Evolutionary conservation across 2,797 vertebrate genomes (phyloP).

Genomic region (Helostoma temminkii): DNA sequence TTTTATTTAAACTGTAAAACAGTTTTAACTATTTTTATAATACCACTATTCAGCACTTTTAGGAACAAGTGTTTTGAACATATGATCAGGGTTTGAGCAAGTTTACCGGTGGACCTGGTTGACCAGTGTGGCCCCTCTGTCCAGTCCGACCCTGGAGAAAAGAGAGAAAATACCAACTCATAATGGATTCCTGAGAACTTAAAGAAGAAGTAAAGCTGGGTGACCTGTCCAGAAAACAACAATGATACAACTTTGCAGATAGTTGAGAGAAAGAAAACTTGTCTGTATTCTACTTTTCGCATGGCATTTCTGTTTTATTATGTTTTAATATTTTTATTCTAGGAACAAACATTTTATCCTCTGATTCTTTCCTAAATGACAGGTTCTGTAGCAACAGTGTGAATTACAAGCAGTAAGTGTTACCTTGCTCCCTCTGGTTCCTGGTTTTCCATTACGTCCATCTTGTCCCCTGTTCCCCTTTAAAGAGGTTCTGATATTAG

Average conservation of each 20-base stretch:
- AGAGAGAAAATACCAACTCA: not conserved
- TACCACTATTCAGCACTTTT: too few relatives aligned
- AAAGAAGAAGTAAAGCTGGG: too few relatives aligned
- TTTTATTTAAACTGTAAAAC: not conserved
- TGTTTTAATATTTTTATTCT: not conserved
- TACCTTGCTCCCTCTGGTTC: constrained; percentile 87
- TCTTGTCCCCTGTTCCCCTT: constrained; percentile 89
- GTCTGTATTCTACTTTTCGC: not conserved
- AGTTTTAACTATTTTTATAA: not conserved
- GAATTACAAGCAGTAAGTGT: not conserved
- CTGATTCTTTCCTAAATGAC: not conserved
- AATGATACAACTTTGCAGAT: not conserved
- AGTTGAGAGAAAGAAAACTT: not conserved
- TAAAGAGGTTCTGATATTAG: constrained; percentile 55
- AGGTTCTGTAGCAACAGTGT: not conserved
- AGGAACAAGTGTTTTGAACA: constrained; percentile 3
- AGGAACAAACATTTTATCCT: not conserved
- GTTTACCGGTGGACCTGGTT: constrained; percentile 81
- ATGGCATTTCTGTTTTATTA: not conserved
- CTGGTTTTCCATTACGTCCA: constrained; percentile 83
- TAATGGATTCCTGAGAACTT: too few relatives aligned
- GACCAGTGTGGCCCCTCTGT: constrained; percentile 77
- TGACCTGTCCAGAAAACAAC: not conserved
- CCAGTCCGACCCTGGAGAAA: constrained; percentile 77
- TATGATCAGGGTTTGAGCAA: not conserved